Conservation (phyloP, 2,888 invertebrate species). For the Melinopterus prodromus region DNA sequence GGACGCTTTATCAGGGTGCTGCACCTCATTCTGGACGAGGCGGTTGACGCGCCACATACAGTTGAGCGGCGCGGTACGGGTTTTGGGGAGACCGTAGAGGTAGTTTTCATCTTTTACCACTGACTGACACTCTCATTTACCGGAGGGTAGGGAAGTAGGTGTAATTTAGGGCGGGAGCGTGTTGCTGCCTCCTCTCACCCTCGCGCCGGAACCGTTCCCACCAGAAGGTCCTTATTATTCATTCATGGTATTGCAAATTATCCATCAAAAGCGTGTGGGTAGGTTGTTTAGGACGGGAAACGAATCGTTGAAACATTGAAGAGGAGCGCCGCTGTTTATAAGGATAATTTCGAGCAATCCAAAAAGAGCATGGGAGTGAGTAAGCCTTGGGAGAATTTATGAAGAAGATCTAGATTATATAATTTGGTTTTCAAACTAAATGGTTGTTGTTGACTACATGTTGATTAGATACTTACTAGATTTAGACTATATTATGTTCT, state of each 20-base stretch:
- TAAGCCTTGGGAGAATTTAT: neutral
- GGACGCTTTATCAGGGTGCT: conserved; percentile 30
- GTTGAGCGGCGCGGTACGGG: conserved; percentile 39
- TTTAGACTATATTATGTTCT: no score
- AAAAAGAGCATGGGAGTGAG: neutral
- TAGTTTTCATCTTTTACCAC: conserved; percentile 44
- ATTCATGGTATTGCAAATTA: conserved; percentile 58
- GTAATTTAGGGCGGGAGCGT: conserved; percentile 44
- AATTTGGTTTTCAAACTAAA: no score
- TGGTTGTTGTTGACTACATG: no score
- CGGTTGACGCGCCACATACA: conserved; percentile 47
- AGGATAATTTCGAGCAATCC: neutral
- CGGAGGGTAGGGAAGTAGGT: conserved; percentile 29
- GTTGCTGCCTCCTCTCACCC: conserved; percentile 11
- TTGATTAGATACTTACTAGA: no score
- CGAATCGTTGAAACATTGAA: neutral
- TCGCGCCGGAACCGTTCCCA: conserved; percentile 37
- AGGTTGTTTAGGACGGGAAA: neutral
- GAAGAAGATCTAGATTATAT: no score
- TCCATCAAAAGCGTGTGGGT: conserved; percentile 49
- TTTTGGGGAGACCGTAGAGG: conserved; percentile 16
- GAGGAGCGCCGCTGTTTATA: neutral
- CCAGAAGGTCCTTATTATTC: conserved; percentile 52
- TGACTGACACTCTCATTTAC: conserved; percentile 49
- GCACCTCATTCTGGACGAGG: conserved; percentile 35